phyloP scores from a whole-genome alignment of 2,888 invertebrate genomes.

The Phymatocera aterrima region DNA sequence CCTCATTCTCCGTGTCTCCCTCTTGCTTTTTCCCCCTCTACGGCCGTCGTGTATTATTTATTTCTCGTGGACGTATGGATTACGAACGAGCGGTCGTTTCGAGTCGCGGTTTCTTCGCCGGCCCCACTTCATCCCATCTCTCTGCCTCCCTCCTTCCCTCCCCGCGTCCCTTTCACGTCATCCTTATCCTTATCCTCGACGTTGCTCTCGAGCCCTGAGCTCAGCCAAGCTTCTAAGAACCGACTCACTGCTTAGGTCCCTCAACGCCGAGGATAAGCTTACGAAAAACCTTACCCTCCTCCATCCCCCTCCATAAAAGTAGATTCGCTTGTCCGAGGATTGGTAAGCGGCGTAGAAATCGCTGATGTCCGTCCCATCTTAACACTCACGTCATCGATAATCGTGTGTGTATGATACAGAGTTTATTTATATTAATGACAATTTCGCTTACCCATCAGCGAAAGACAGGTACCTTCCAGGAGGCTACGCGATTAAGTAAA shows the following conservation, averaged over 20 bases:
- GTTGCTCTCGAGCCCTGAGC: conserved; percentile 45
- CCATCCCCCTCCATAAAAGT: no score
- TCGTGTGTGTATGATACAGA: not conserved
- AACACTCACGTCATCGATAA: not conserved
- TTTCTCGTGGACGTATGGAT: conserved; percentile 70
- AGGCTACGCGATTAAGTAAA: no score
- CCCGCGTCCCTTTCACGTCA: not conserved
- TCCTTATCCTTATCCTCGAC: conserved; percentile 45
- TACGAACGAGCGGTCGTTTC: conserved; percentile 57
- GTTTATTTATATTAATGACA: not conserved
- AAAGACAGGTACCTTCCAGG: no score
- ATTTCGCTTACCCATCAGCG: not conserved
- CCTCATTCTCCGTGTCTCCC: not conserved
- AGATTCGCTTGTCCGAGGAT: not conserved
- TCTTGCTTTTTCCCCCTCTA: not conserved
- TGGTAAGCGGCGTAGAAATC: not conserved
- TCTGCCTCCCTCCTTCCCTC: not conserved
- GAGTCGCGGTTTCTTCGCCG: conserved; percentile 24
- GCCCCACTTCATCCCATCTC: not conserved
- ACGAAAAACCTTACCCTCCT: not conserved
- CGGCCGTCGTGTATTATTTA: conserved; percentile 71
- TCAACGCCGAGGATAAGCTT: conserved; percentile 31
- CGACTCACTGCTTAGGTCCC: conserved; percentile 38
- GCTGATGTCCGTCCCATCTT: not conserved
- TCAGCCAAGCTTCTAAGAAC: conserved; percentile 42